Conservation (phyloP, 2,113 vertebrate species). For the Glaucidium brasilianum region DNA sequence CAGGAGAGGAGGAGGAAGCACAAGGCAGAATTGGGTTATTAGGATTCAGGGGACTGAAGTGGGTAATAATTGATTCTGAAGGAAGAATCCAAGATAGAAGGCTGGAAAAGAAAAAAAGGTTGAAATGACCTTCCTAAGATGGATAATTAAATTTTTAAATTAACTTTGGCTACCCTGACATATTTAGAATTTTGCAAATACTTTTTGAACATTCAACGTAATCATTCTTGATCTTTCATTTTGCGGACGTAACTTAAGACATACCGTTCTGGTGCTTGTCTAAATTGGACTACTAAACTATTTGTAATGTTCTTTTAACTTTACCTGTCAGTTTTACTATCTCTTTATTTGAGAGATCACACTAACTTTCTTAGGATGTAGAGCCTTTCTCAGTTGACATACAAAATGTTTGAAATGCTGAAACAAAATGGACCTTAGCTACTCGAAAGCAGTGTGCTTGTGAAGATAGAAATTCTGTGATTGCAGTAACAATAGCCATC, state of each 20-base stretch:
- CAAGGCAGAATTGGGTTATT: constrained; percentile 29
- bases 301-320: background rate
- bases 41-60: constrained; percentile 14
- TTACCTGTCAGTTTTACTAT: background rate
- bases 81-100: constrained; percentile 1
- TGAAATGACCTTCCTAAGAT: constrained; percentile 38
- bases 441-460: background rate
- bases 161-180: background rate
- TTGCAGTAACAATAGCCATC: background rate
- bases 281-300: background rate
- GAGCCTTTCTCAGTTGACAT: background rate
- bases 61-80: constrained; percentile 15
- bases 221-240: background rate
- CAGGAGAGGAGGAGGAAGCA: constrained; percentile 18
- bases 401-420: background rate
- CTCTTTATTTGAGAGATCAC: background rate
- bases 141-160: constrained; percentile 46
- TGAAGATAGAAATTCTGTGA: background rate
- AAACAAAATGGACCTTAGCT: background rate
- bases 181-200: background rate
- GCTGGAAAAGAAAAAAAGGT: background rate
- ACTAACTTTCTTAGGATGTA: background rate
- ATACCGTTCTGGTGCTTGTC: background rate
- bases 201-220: background rate
- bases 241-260: background rate